phyloP scores from a whole-genome alignment of 2,113 vertebrate species.

The Pelusios castaneus region DNA sequence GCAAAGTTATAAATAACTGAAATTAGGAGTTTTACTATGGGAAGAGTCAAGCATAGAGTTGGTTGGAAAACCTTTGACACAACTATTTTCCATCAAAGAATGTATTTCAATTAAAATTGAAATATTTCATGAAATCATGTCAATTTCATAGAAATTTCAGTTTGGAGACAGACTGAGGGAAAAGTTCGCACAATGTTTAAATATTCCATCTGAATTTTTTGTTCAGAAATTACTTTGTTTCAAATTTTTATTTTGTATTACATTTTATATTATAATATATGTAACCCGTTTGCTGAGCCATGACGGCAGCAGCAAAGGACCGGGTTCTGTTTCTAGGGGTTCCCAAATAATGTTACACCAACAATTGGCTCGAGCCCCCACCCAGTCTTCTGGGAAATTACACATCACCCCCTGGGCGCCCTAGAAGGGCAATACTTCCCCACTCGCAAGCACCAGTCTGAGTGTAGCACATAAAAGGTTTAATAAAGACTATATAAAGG shows the following conservation, averaged over 20 bases:
- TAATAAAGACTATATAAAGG: no score
- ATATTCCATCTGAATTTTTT: neutral
- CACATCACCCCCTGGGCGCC: no score
- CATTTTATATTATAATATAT: neutral
- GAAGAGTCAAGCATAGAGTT: accelerated
- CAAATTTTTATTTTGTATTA: neutral
- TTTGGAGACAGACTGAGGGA: neutral
- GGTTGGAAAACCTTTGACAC: neutral
- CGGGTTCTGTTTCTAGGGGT: no score
- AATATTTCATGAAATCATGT: neutral
- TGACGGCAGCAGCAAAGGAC: no score
- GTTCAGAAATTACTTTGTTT: neutral
- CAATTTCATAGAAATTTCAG: neutral
- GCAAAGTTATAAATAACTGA: neutral
- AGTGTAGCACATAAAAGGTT: no score
- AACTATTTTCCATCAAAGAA: neutral
- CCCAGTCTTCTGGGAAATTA: no score
- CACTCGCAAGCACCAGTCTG: no score
- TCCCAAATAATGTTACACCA: no score
- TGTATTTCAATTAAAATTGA: neutral
- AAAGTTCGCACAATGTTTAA: neutral
- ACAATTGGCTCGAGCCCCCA: no score
- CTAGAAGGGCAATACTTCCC: no score
- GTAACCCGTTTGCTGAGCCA: no score
- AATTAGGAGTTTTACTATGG: neutral